Evolutionary conservation across 2,888 invertebrate genomes (phyloP), one percentile per base, ranked within the genome.

Genomic region (Sarcophaga subvicina): DNA sequence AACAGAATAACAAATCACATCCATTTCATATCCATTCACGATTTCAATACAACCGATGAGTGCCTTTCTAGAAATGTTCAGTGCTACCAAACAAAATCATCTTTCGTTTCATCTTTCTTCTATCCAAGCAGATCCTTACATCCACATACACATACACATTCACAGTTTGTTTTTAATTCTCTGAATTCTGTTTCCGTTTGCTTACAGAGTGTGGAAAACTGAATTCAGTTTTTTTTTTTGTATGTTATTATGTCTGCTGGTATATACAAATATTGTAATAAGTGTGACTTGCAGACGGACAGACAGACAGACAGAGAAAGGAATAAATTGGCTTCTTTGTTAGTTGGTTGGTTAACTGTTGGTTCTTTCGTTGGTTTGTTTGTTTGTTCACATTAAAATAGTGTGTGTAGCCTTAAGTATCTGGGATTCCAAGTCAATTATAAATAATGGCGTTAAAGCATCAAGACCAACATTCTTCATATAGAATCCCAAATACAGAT

Each of bases 341-440:
- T 8, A 22, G 49, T 20, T 47, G 45, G 47, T 54, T 70, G 17
- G 49, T 20, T 37, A 37, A 37, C 37, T 37, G 37, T 37, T 37
- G 10, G 37, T 37, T 37, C 6, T 14, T 20, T 22, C 20, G 75
- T 79, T 62, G 4, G 45, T 67, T 71, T 71, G 27, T 27, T 79
- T 75, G 20, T 62, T 22, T 79, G 4, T 20, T 62, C 10, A 20
- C n/a, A 8, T 11, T 69, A 22, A 17, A 37, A 3, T 27, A 45
- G 54, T 79, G 12, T 70, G 75, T 66, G 73, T 66, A 64, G 64
- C 83, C 75, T 70, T 66, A 83, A 84, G 79, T 84, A 84, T 80
- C 59, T 83, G 79, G 79, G 73, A 75, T 79, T 79, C 59, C 73
- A 80, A 84, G 70, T 84, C 79, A 84, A 84, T 84, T 84, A 84